A percentile compares a stretch with the other conserved stretches of the same genome.
Evolutionary conservation across 2,113 vertebrate genomes (phyloP).

Genomic region (Grammomys dolichurus): DNA sequence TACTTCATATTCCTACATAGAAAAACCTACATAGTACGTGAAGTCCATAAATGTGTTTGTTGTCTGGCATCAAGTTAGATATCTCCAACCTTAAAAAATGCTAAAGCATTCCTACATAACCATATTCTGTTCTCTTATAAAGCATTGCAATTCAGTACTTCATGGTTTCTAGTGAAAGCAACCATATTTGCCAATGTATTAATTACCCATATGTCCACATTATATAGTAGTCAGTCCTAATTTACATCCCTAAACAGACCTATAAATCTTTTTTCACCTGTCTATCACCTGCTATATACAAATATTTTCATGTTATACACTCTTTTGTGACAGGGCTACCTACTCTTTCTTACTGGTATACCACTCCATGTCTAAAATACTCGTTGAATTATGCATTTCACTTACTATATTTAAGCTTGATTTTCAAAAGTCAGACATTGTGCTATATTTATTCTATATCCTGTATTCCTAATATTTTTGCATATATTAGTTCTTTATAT

Average conservation of each 20-base stretch:
- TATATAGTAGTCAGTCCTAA: neutral
- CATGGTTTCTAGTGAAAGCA: neutral
- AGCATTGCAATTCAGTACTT: neutral
- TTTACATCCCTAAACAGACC: neutral
- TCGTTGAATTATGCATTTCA: neutral
- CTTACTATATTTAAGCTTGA: neutral
- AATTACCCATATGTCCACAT: neutral
- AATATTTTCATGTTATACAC: neutral
- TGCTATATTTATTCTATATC: neutral
- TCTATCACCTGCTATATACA: neutral
- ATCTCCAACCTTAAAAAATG: neutral
- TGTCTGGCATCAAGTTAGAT: neutral
- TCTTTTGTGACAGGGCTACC: no score
- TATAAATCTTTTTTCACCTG: neutral
- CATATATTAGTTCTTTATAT: neutral
- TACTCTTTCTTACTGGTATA: neutral
- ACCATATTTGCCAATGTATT: neutral
- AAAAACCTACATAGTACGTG: neutral
- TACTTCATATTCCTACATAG: neutral
- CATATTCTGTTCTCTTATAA: neutral
- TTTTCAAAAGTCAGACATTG: conserved; percentile 3
- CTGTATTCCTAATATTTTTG: neutral
- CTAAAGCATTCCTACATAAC: neutral
- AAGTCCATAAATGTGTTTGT: neutral
- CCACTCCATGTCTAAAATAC: neutral